Percentiles rank a stretch among this genome's conserved stretches.
phyloP scores from a whole-genome alignment of 2,797 vertebrate species.

The Phylloscopus collybita region DNA sequence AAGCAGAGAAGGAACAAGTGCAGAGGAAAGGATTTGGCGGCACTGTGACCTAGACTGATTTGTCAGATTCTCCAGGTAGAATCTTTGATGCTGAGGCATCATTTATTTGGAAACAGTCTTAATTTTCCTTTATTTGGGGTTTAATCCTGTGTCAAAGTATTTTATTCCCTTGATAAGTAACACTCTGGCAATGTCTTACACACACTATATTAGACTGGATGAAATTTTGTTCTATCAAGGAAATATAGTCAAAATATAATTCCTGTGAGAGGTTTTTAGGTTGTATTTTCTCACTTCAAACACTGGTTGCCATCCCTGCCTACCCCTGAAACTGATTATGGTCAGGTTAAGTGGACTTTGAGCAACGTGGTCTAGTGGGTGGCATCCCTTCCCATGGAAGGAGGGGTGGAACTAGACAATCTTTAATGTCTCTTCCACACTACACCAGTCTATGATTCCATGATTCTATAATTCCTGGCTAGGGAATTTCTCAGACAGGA shows the following conservation, averaged over 20 bases:
- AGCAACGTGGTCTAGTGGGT: not conserved
- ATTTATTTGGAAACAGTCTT: not conserved
- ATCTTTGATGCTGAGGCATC: not conserved
- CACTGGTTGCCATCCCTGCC: not conserved
- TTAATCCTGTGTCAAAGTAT: not conserved
- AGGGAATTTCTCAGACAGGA: not conserved
- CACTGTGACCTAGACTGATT: not conserved
- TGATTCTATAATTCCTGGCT: not conserved
- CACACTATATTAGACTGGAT: not conserved
- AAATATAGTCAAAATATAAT: not conserved
- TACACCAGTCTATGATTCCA: not conserved
- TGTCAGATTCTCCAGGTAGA: constrained; percentile 1
- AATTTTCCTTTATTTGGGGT: not conserved
- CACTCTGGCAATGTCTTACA: not conserved
- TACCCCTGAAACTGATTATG: not conserved
- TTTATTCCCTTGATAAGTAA: not conserved
- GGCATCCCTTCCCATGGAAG: not conserved
- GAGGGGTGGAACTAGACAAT: not conserved
- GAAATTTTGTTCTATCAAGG: not conserved
- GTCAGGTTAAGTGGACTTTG: not conserved
- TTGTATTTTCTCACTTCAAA: not conserved
- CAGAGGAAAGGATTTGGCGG: not conserved
- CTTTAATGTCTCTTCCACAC: not conserved
- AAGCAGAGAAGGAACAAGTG: constrained; percentile 25
- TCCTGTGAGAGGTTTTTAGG: not conserved